Evolutionary conservation across 2,888 invertebrate genomes (phyloP).

Genomic region (Caenorhabditis imperialis): DNA sequence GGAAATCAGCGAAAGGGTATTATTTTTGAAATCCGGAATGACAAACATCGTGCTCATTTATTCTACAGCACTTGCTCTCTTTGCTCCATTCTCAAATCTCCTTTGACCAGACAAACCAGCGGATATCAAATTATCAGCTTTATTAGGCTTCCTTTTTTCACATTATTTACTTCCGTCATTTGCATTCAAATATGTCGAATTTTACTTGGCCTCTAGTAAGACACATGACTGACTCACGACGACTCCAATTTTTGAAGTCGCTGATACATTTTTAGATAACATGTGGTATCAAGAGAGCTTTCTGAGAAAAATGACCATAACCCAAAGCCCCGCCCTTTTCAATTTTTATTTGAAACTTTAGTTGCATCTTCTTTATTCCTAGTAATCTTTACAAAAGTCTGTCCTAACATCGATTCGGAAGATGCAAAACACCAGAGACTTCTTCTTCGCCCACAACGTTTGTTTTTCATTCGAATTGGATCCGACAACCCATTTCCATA

Average conservation of each 20-base stretch:
- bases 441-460: conserved; percentile 22
- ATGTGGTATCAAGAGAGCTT: conserved; percentile 30
- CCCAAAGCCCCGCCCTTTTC: conserved; percentile 36
- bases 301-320: conserved; percentile 41
- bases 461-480: conserved; percentile 3
- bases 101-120: conserved; percentile 34
- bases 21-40: conserved; percentile 22
- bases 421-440: conserved; percentile 22
- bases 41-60: conserved; percentile 19
- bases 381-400: no score
- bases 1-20: background rate
- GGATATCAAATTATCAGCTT: conserved; percentile 44
- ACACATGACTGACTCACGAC: conserved; percentile 3
- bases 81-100: conserved; percentile 2
- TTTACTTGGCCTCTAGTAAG: no score
- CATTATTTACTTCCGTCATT: conserved; percentile 22
- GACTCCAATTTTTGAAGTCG: conserved; percentile 40
- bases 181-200: no score
- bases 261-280: conserved; percentile 28
- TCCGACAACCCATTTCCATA: no score
- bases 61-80: conserved; percentile 11
- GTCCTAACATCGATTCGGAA: background rate
- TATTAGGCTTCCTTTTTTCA: conserved; percentile 37
- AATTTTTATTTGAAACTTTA: conserved; percentile 1
- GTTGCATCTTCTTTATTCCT: conserved; percentile 1